Evolutionary conservation across 2,888 invertebrate species (phyloP), one percentile per base, ranked within the genome.

Genomic region (Callyntrura sp.): DNA sequence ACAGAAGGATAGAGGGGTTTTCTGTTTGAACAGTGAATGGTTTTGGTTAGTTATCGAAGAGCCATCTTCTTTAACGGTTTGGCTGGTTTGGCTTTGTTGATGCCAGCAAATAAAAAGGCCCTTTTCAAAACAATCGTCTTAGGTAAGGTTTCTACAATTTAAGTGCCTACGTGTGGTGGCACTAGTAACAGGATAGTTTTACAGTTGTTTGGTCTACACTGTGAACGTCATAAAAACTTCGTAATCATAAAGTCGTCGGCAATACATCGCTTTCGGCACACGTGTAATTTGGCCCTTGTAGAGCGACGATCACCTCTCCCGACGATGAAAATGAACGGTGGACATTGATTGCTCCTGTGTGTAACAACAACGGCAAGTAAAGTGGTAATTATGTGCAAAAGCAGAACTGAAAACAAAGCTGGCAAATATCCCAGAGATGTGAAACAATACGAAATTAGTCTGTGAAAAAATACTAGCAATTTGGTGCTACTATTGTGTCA

Each of bases 61-160:
- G 68, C 65, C 83, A 83, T 83, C 83, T 83, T 83, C 83, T 68
- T 51, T 51, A 51, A 28, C 55, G 25, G 78, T 57, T 78, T 78
- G 25, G 57, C 25, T 4, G 70, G 35, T 6, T 35, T 35, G 35
- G 11, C 43, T 78, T 55, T 57, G 55, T 55, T 28, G 55, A 55
- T 78, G 28, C 78, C 55, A 55, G 78, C n/a, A n/a, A 28, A 35
- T 4, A 35, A 28, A 35, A 35, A 35, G 35, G 55, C 14, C 25
- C 5, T n/a, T 35, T 68, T 68, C 65, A 25, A 65, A 65, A 23
- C 35, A 70, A 43, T 43, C 43, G 5, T 3, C 70, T 9, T n/a
- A 43, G 45, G 3, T 3, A 35, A 43, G 0, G 57, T 1, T 14
- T 8, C 14, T 14, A n/a, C 9, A 12, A 1, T 20, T 43, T 17